These are phyloP conservation scores for Cotesia chilonis DNA, from an alignment of 1,140 invertebrate species.

Conservation along the genomic window DNA sequence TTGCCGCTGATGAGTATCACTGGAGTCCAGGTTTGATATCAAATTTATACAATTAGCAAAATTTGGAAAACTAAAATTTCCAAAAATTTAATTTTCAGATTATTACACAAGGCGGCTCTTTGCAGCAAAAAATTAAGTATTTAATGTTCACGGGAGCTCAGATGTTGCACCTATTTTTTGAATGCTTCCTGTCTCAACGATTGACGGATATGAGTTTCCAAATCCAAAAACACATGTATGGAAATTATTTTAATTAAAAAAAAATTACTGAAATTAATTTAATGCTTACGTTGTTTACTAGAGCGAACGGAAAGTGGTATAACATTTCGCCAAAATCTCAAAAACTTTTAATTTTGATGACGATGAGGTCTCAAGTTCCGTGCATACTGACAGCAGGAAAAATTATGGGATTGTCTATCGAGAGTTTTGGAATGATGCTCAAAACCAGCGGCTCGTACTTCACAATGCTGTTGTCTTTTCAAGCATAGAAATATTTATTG, in stretches of 20 bases:
- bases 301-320: constrained; percentile 27
- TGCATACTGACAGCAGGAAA: constrained; percentile 25
- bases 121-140: constrained; percentile 7
- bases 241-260: neutral
- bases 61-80: too few species aligned
- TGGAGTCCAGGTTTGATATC: neutral
- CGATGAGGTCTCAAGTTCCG: constrained; percentile 23
- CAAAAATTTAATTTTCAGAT: neutral
- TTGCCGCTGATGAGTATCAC: constrained; percentile 22
- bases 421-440: constrained; percentile 24
- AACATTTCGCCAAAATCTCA: constrained; percentile 15
- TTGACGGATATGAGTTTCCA: neutral
- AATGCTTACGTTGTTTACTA: neutral
- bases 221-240: constrained; percentile 1
- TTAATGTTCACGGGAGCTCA: neutral
- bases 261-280: neutral
- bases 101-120: neutral
- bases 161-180: constrained; percentile 13
- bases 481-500: constrained; percentile 8
- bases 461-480: constrained; percentile 14
- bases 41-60: neutral
- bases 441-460: constrained; percentile 27
- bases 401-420: constrained; percentile 16
- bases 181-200: constrained; percentile 14
- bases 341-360: constrained; percentile 23